Evolutionary conservation across 2,113 vertebrate genomes (phyloP).

Genomic region (Nannobrachium achirus): DNA sequence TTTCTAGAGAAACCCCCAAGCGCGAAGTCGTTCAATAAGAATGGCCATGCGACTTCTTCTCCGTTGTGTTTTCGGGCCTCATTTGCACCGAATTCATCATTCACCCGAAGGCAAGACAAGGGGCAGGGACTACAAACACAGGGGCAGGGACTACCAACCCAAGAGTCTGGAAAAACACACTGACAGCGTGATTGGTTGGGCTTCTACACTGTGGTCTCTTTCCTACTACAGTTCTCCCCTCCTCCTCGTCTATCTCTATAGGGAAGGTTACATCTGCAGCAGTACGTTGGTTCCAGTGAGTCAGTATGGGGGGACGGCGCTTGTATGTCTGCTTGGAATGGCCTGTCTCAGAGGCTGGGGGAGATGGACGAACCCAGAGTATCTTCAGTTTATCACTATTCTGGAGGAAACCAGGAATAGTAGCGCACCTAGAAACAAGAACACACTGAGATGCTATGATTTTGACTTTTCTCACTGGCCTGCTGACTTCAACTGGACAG

Average conservation of each 20-base stretch:
- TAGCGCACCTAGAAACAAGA: conserved; percentile 80
- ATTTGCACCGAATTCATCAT: conserved; percentile 81
- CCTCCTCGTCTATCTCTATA: conserved; percentile 82
- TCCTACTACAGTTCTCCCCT: conserved; percentile 85
- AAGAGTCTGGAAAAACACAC: conserved; percentile 82
- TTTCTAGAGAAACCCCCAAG: no score
- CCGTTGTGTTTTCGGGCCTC: conserved; percentile 82
- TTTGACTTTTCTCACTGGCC: conserved; percentile 85
- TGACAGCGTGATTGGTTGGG: conserved; percentile 82
- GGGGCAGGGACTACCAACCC: conserved; percentile 82
- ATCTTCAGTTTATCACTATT: conserved; percentile 82
- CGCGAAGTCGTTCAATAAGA: conserved; percentile 5
- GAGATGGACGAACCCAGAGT: conserved; percentile 84
- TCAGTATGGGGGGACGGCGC: conserved; percentile 79
- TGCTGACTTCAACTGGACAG: conserved; percentile 81
- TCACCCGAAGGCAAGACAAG: conserved; percentile 49
- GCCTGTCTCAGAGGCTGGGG: conserved; percentile 84
- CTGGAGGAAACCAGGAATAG: conserved; percentile 79
- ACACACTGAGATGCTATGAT: conserved; percentile 78
- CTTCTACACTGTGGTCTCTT: conserved; percentile 83
- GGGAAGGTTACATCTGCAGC: conserved; percentile 85
- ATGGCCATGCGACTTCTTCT: conserved; percentile 64
- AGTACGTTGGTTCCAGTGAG: conserved; percentile 80
- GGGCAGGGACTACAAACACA: conserved; percentile 75
- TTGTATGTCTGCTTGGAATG: conserved; percentile 80